A percentile compares a stretch with the other conserved stretches of the same genome.
phyloP scores from a whole-genome alignment of 2,888 invertebrate genomes.

The Philaethria dido region DNA sequence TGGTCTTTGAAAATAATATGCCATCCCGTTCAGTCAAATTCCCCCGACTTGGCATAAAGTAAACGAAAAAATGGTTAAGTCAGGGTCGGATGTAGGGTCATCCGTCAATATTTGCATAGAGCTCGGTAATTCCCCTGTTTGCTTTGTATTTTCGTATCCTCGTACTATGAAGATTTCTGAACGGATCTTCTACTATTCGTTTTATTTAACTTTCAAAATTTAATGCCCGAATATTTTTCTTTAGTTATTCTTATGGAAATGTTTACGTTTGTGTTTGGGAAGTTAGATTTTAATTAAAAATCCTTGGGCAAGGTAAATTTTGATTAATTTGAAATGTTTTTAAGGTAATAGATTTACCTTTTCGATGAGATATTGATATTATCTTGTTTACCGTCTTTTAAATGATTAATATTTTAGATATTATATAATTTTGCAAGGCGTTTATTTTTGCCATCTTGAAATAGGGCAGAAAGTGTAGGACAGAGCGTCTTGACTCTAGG shows the following conservation, averaged over 20 bases:
- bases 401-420: no score
- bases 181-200: constrained; percentile 21
- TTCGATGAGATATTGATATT: neutral
- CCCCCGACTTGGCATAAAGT: constrained; percentile 45
- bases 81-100: constrained; percentile 49
- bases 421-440: no score
- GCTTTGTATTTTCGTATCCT: constrained; percentile 53
- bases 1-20: constrained; percentile 30
- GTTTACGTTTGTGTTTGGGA: constrained; percentile 24
- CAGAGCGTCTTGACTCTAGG: no score
- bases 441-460: no score
- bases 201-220: constrained; percentile 32
- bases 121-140: constrained; percentile 59
- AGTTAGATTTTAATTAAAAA: constrained; percentile 14
- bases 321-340: neutral
- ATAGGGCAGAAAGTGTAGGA: no score
- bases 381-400: neutral
- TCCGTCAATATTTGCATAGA: constrained; percentile 64
- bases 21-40: constrained; percentile 44
- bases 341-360: neutral
- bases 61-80: constrained; percentile 55
- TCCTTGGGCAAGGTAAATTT: constrained; percentile 26
- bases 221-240: constrained; percentile 14
- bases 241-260: constrained; percentile 20
- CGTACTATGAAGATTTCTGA: constrained; percentile 43